These are phyloP conservation scores for Thalassoma bifasciatum DNA, from an alignment of 2,113 vertebrate genomes.

Conservation along the genomic window DNA sequence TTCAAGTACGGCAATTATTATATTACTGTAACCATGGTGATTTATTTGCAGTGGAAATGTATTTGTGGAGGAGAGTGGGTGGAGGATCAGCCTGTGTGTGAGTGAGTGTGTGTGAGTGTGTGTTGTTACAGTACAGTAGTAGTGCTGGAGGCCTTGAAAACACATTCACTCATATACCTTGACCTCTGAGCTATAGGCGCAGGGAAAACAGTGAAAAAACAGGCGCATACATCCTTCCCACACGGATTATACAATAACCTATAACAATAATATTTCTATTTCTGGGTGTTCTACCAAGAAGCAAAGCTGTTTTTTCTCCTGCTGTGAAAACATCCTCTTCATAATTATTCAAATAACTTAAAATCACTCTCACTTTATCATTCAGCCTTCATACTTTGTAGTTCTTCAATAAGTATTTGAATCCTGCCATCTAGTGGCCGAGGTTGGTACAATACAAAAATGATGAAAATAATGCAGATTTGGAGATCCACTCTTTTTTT, in stretches of 20 bases:
- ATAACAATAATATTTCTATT: neutral
- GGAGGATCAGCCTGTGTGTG: constrained; percentile 45
- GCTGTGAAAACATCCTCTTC: neutral
- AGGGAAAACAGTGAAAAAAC: neutral
- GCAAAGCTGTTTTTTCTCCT: neutral
- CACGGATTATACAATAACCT: neutral
- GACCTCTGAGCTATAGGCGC: constrained; percentile 12
- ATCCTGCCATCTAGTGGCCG: constrained; percentile 55
- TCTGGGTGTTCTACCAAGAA: neutral
- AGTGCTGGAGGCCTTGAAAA: constrained; percentile 28
- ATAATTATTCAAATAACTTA: neutral
- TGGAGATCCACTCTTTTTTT: too few species aligned
- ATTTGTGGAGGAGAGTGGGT: constrained; percentile 71
- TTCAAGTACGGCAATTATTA: constrained; percentile 62
- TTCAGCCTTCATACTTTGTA: neutral
- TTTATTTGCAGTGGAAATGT: constrained; percentile 67
- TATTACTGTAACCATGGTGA: constrained; percentile 78
- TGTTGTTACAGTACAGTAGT: neutral
- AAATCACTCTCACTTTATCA: neutral
- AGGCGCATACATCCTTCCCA: too few species aligned
- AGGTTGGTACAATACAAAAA: neutral
- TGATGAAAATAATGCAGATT: too few species aligned
- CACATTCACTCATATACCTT: constrained; percentile 8
- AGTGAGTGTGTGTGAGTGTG: constrained; percentile 2
- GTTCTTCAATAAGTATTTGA: neutral